Conservation (phyloP, 37 sponge, comb jelly and placozoan species). For the Eunapius fragilis region DNA sequence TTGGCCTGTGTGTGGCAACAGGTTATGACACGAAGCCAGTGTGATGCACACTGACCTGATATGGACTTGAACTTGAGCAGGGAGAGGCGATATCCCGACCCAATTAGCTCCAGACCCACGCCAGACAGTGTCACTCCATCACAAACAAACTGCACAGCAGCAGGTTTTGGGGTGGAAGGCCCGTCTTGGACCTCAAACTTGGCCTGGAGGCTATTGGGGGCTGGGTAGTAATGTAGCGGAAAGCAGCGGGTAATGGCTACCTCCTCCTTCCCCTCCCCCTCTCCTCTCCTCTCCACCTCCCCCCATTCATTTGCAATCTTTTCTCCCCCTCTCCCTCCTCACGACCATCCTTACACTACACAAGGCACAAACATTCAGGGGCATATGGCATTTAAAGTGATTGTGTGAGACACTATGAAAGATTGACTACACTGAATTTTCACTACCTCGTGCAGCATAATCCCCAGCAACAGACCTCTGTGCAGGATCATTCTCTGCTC, state of each 20-base stretch:
- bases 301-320: not conserved
- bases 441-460: no score
- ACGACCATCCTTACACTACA: not conserved
- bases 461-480: no score
- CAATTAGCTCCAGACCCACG: conserved; percentile 21
- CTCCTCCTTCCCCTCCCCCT: not conserved
- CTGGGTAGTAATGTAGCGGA: no score
- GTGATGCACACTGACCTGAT: conserved; percentile 64
- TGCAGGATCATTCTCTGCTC: no score
- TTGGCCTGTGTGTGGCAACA: conserved; percentile 32
- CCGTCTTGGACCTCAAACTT: conserved; percentile 68
- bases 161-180: conserved; percentile 40
- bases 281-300: not conserved
- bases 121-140: conserved; percentile 71
- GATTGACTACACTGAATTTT: no score
- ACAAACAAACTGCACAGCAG: conserved; percentile 38
- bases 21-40: no score
- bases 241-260: no score
- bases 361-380: no score
- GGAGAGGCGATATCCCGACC: conserved; percentile 42
- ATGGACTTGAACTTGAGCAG: conserved; percentile 46
- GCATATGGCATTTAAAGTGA: no score
- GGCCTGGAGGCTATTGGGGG: conserved; percentile 29
- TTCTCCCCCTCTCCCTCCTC: not conserved
- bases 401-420: no score